These are phyloP conservation scores for Cyprinodon brontotheroides DNA, from an alignment of 2,113 vertebrate species.

Conservation along the genomic window DNA sequence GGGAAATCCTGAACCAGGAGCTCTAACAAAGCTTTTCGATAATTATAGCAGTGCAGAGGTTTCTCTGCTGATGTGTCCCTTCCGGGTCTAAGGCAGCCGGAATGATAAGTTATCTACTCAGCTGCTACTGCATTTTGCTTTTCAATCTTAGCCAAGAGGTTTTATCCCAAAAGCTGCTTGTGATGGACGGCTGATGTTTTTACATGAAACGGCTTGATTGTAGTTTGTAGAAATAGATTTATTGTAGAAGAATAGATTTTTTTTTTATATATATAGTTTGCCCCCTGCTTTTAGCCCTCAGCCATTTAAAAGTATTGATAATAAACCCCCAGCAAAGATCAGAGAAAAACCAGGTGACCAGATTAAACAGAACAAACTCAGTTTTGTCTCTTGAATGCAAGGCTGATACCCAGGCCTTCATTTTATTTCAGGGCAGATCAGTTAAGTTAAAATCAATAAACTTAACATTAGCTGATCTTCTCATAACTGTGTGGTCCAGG, in stretches of 20 bases:
- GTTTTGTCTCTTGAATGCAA: constrained; percentile 39
- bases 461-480: constrained; percentile 36
- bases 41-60: constrained; percentile 64
- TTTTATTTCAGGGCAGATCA: constrained; percentile 59
- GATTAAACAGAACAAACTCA: constrained; percentile 13
- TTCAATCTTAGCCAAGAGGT: no score
- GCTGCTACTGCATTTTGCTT: no score
- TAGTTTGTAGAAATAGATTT: constrained; percentile 34
- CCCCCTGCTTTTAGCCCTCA: constrained; percentile 50
- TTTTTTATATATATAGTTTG: constrained; percentile 26
- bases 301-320: constrained; percentile 44
- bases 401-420: constrained; percentile 45
- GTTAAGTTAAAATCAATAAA: constrained; percentile 50
- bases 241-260: constrained; percentile 9
- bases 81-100: constrained; percentile 44
- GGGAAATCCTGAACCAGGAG: constrained; percentile 48
- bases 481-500: constrained; percentile 35
- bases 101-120: no score
- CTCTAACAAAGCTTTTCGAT: constrained; percentile 35
- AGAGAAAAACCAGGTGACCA: constrained; percentile 12
- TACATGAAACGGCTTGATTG: no score
- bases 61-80: constrained; percentile 39
- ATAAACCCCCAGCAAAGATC: constrained; percentile 35
- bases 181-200: no score
- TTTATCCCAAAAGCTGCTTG: no score